Evolutionary conservation across 1,140 invertebrate genomes (phyloP).

Genomic region (Caerostris extrusa): DNA sequence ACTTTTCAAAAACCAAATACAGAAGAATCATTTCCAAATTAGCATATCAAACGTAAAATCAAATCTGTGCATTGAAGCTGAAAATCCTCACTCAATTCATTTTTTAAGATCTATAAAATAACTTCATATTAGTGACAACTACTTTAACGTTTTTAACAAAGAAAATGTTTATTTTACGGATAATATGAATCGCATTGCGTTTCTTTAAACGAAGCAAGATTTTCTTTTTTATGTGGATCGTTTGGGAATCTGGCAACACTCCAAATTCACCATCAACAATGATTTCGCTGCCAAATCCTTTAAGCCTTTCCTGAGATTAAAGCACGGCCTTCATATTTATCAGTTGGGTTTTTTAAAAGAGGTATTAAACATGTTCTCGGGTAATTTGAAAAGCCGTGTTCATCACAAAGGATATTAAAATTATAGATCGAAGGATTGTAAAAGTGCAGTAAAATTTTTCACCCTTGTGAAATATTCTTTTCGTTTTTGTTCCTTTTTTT

Average conservation of each 20-base stretch:
- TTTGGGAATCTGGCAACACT: slow-evolving; percentile 19
- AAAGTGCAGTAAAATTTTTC: background rate
- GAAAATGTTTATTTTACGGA: too few species aligned
- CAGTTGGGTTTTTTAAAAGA: slow-evolving; percentile 28
- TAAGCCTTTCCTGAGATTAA: slow-evolving; percentile 51
- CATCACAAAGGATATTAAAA: slow-evolving; percentile 35
- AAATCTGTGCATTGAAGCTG: too few species aligned
- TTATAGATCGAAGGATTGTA: slow-evolving; percentile 20
- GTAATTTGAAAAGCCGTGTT: slow-evolving; percentile 38
- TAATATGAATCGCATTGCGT: background rate
- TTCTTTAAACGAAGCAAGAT: slow-evolving; percentile 22
- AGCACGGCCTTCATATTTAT: background rate
- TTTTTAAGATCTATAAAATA: too few species aligned
- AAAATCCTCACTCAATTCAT: too few species aligned
- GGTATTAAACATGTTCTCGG: slow-evolving; percentile 19
- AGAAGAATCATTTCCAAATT: too few species aligned
- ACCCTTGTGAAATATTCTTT: background rate
- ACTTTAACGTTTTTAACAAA: too few species aligned
- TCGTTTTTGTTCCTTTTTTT: background rate
- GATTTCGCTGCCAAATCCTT: slow-evolving; percentile 29
- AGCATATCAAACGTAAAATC: too few species aligned
- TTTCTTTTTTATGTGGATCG: slow-evolving; percentile 14
- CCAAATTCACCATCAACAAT: slow-evolving; percentile 33
- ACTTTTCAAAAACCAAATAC: too few species aligned
- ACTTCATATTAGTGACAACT: too few species aligned